Base-by-base conservation (phyloP, 1,140 invertebrate genomes). In the Cotesia typhae region DNA sequence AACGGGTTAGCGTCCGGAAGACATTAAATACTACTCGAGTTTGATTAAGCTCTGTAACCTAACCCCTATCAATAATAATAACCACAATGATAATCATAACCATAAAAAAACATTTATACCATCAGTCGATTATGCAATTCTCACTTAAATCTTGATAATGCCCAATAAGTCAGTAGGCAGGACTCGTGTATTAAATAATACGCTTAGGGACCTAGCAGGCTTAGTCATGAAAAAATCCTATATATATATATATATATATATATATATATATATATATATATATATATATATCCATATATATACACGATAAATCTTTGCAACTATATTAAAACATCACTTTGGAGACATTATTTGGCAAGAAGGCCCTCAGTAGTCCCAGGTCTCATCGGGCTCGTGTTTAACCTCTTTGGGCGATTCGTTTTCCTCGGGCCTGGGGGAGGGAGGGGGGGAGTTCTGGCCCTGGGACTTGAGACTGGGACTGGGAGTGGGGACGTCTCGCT, bases 301-400 rank as follows among this genome's bases (percentile, higher is more conserved):
- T 63, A n/a, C 47, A 51, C 17, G 53, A 55, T 55, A 55, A 55
- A 55, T 55, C n/a, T 65, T 35, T 12, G 37, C 12, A 9, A 17
- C 61, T 37, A 66, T 41, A 17, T 70, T 36, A 63, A 38, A 41
- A 51, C 55, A 35, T 70, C 17, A 70, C 51, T 70, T 70, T 70
- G 69, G 69, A 59, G 63, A 70, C 59, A 61, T 14, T 38, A 38
- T 47, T 47, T 35, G 52, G 14, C 10, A 14, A 35, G n/a, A 20
- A 59, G 67, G 10, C 36, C 9, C 2, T 61, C 71, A 87, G 61
- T 86, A 87, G 69, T 87, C 86, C 86, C 86, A 87, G 69, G 84
- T 74, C 71, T 87, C 86, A 3, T 87, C 86, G 0, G 86, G 84
- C 41, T 87, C 85, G 71, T 85, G 82, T 65, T 87, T 87, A 17